A percentile compares a stretch with the other conserved stretches of the same genome.
Evolutionary conservation across 2,888 invertebrate species (phyloP).

Genomic region (Conomelus anceps): DNA sequence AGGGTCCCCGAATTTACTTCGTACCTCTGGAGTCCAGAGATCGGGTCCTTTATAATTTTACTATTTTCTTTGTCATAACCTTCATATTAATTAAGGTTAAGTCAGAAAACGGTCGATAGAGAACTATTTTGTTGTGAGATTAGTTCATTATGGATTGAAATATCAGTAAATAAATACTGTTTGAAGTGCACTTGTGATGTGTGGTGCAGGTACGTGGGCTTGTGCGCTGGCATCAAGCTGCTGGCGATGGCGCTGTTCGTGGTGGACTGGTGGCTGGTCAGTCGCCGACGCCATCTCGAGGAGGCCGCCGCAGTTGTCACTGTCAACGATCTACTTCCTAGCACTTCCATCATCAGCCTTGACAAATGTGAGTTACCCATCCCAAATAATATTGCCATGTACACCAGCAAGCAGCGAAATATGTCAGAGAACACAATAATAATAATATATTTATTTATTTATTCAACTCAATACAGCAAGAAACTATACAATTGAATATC

Average conservation of each 20-base stretch:
- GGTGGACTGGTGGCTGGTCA: slow-evolving; percentile 84
- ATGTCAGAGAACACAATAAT: not conserved
- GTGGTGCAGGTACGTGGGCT: slow-evolving; percentile 70
- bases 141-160: not conserved
- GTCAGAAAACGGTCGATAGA: too few species aligned
- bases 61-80: too few species aligned
- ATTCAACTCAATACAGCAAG: not conserved
- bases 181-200: not conserved
- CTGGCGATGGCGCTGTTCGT: slow-evolving; percentile 78
- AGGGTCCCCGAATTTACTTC: too few species aligned
- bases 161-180: not conserved
- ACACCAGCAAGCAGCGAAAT: too few species aligned
- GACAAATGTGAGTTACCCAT: slow-evolving; percentile 61
- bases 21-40: too few species aligned
- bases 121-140: too few species aligned
- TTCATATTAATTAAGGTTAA: too few species aligned
- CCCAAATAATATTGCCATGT: too few species aligned
- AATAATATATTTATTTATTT: slow-evolving; percentile 13
- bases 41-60: too few species aligned
- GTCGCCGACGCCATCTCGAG: slow-evolving; percentile 59
- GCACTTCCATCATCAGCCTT: slow-evolving; percentile 74
- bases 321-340: slow-evolving; percentile 50
- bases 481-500: too few species aligned
- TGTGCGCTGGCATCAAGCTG: slow-evolving; percentile 83
- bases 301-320: slow-evolving; percentile 51